Base-by-base conservation (phyloP, 2,797 vertebrate genomes). In the Sebastes matsubarae region DNA sequence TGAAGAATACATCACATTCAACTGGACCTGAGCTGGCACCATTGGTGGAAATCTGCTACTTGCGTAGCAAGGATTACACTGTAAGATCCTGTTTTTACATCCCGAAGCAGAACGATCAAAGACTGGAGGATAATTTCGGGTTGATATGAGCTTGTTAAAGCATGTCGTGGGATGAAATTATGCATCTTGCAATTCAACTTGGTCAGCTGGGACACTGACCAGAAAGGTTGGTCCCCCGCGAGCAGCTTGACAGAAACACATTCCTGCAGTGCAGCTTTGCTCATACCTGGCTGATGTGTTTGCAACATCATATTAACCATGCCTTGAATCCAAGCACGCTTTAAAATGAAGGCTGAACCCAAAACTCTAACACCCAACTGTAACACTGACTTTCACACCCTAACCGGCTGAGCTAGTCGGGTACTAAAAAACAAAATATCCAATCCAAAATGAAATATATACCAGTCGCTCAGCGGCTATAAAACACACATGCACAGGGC, bases 11-110 rank as follows among this genome's bases (percentile, higher is more conserved):
- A 70, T 66, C 24, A 32, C 63, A 60, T 68, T 50, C 22, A 66
- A 50, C 72, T 55, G 64, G 54, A 67, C 30, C 24, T 73, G 70
- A 79, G 16, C 66, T 58, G 58, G 68, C 5, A n/a, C 32, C 14
- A 2, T 3, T 34, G 54, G 30, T 71, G 77, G 79, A 81, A 73
- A 72, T 71, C 46, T 54, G 50, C 32, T 77, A 32, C 46, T 58
- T 22, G 66, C 11, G 5, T 46, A 58, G 54, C 60, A 4, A 20
- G 60, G 18, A 65, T 57, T 58, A 24, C 9, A 2, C 14, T 38
- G 50, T 64, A 1, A 69, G 36, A 57, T 57, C 14, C 10, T 10
- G 8, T 38, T 70, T 60, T 58, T 36, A 52, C 6, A 66, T 18
- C 11, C 32, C 2, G 2, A 42, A 12, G 20, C 14, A 22, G 65